Percentiles rank a stretch among this genome's conserved stretches.
These are phyloP conservation scores for Aporrectodea caliginosa DNA, from an alignment of 1,140 invertebrate genomes.

Conservation along the genomic window DNA sequence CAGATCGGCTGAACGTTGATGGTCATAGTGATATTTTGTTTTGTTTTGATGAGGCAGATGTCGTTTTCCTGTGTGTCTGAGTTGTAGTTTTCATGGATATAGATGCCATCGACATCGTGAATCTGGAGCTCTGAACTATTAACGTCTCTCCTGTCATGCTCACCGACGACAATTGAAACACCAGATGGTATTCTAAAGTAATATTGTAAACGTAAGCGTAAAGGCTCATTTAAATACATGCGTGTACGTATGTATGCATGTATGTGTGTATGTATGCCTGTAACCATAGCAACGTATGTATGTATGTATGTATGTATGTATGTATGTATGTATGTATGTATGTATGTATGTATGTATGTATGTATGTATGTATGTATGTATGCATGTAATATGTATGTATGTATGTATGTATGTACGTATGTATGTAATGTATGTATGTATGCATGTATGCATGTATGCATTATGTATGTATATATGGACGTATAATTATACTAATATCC, in stretches of 20 bases:
- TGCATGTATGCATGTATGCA: too few relatives aligned
- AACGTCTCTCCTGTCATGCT: background rate
- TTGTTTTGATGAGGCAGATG: background rate
- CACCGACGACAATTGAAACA: background rate
- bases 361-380: too few relatives aligned
- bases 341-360: background rate
- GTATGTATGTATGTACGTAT: too few relatives aligned
- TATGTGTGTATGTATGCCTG: too few relatives aligned
- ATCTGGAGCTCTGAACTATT: background rate
- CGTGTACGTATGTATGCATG: background rate
- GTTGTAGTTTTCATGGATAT: background rate
- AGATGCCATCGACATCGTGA: background rate
- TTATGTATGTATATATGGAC: too few relatives aligned
- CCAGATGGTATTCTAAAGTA: background rate
- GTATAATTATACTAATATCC: too few relatives aligned
- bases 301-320: too few relatives aligned
- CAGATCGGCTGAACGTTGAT: conserved; percentile 15
- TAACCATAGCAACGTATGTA: too few relatives aligned
- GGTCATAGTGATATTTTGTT: background rate
- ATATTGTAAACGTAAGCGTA: background rate
- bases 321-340: background rate
- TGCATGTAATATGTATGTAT: too few relatives aligned
- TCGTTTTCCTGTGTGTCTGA: background rate
- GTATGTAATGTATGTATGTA: too few relatives aligned
- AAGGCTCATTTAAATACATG: background rate